phyloP scores from a whole-genome alignment of 2,797 vertebrate species.

The Poecile montanus region DNA sequence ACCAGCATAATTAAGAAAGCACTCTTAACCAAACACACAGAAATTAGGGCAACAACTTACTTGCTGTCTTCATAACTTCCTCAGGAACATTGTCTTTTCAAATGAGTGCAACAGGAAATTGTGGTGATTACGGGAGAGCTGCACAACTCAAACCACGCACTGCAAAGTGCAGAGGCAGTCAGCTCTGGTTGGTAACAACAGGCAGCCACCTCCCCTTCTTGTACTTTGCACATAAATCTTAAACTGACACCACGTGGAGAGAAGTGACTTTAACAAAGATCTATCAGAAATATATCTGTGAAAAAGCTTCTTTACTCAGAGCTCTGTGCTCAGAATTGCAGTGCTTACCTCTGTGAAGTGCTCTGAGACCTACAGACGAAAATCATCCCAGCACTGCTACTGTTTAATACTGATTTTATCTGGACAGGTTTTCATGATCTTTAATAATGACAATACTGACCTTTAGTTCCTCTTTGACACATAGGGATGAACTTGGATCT shows the following conservation, averaged over 20 bases:
- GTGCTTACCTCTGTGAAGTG: not conserved
- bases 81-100: slow-evolving; percentile 66
- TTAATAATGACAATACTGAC: not conserved
- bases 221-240: not conserved
- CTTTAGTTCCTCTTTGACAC: not conserved
- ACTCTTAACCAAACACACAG: not conserved
- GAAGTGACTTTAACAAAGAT: not conserved
- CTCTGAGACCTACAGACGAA: not conserved
- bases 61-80: slow-evolving; percentile 75
- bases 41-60: slow-evolving; percentile 68
- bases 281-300: not conserved
- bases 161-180: slow-evolving; percentile 32
- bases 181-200: not conserved
- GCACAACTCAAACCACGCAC: not conserved
- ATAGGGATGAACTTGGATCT: not conserved
- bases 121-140: slow-evolving; percentile 51
- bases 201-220: not conserved
- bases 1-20: not conserved
- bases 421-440: not conserved
- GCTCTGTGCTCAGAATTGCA: not conserved
- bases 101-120: slow-evolving; percentile 76
- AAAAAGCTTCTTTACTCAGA: not conserved
- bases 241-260: not conserved
- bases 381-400: not conserved
- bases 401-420: not conserved